Conservation (phyloP, 64 coral and sea anemone genomes). For the Anthopleura sola region DNA sequence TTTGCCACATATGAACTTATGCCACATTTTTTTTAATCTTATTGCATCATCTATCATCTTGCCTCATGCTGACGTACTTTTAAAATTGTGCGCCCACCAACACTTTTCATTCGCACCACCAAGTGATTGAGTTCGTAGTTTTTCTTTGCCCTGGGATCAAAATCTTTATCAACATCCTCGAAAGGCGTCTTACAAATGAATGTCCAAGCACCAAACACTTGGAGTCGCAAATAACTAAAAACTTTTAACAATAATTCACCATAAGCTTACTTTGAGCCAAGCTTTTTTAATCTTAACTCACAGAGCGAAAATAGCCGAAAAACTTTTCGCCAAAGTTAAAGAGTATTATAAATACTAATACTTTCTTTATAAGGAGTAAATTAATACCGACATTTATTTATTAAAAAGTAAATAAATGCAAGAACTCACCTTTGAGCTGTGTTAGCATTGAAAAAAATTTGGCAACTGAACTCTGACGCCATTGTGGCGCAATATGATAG, state of each 20-base stretch:
- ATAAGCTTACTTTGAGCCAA: too few species aligned
- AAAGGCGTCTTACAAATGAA: conserved; percentile 17
- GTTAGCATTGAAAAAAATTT: background rate
- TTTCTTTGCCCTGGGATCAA: background rate
- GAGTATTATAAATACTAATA: too few species aligned
- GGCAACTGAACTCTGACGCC: background rate
- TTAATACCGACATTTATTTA: too few species aligned
- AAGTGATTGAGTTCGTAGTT: background rate
- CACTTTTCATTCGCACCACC: background rate
- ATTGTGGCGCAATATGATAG: background rate
- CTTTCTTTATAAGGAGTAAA: too few species aligned
- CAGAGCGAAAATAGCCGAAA: too few species aligned
- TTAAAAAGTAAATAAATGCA: too few species aligned
- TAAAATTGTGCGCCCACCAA: conserved; percentile 1
- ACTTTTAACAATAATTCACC: too few species aligned
- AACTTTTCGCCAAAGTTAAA: too few species aligned
- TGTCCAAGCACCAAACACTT: conserved; percentile 15
- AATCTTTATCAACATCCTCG: background rate
- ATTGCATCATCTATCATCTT: conserved; percentile 18
- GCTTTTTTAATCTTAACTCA: too few species aligned
- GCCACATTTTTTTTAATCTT: background rate
- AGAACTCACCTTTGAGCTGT: too few species aligned
- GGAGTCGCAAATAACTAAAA: background rate
- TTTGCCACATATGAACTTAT: background rate
- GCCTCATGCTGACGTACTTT: conserved; percentile 10